phyloP scores from a whole-genome alignment of 92 coral and sea anemone genomes.

The Hydrozoanthus gracilis region DNA sequence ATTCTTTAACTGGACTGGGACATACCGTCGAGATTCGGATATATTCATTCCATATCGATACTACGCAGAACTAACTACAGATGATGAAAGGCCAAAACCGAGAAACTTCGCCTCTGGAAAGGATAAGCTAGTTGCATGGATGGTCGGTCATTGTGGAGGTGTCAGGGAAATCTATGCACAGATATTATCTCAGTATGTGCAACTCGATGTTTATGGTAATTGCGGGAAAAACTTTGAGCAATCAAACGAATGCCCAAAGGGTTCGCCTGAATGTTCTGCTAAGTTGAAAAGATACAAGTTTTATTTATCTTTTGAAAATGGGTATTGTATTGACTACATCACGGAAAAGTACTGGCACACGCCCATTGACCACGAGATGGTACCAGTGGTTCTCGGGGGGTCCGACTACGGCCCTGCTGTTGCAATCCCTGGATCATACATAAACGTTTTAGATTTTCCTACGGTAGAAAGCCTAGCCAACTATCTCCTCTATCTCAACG shows the following conservation, averaged over 20 bases:
- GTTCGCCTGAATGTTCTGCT: constrained; percentile 48
- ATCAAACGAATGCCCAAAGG: constrained; percentile 50
- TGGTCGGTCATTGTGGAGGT: constrained; percentile 78
- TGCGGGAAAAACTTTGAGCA: constrained; percentile 82
- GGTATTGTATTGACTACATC: constrained; percentile 77
- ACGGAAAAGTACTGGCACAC: constrained; percentile 93
- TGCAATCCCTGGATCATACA: constrained; percentile 92
- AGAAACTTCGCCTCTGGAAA: constrained; percentile 73
- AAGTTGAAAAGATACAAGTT: constrained; percentile 76
- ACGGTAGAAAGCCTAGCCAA: constrained; percentile 72
- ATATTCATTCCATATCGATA: constrained; percentile 82
- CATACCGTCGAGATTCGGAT: constrained; percentile 89
- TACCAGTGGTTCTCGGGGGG: constrained; percentile 91
- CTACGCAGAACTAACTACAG: constrained; percentile 54
- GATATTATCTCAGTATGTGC: constrained; percentile 64
- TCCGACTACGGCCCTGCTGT: constrained; percentile 65
- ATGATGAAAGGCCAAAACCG: constrained; percentile 27
- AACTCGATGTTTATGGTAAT: constrained; percentile 78
- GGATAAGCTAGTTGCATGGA: constrained; percentile 84
- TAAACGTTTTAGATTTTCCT: constrained; percentile 78
- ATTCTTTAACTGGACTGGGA: constrained; percentile 96
- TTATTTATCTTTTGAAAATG: constrained; percentile 85
- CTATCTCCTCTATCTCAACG: constrained; percentile 63
- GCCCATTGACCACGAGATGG: constrained; percentile 62
- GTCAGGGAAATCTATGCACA: constrained; percentile 68